Evolutionary conservation across 1,140 invertebrate species (phyloP), one percentile per base, ranked within the genome.

Genomic region (Drosophila nasuta): DNA sequence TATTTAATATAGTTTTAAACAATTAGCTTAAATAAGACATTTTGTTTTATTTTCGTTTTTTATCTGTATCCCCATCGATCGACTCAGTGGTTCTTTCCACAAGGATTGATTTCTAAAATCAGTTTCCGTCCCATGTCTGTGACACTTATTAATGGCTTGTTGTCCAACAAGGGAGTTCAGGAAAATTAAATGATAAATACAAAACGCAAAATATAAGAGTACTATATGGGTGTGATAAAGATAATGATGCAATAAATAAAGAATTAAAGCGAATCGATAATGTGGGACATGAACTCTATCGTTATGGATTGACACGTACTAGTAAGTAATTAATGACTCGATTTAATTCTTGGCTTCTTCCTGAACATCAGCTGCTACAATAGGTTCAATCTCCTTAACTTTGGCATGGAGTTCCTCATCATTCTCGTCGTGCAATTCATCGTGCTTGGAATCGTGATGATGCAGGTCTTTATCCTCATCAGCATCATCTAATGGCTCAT

Each of bases 331-430:
- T 85, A 80, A 63, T 80, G 74, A 77, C 75, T 82, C 63, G 68
- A 51, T 33, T 70, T 81, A 86, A 64, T 91, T 77, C 72, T 76
- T 86, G 62, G 79, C 75, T 51, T 91, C 75, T 30, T 82, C 57
- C 28, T 77, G 76, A 1, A 75, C 58, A 15, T 86, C 85, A 46
- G 48, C 71, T 43, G 81, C 79, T 13, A 90, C 74, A 46, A 90
- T 91, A 2, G 90, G 86, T 11, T 85, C 74, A 30, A 88, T 68
- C 41, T 91, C 73, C 35, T 79, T 75, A 5, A 87, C 80, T 17
- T 73, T 62, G 43, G 75, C 75, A 20, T 69, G 77, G 15, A 63
- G 60, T 60, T 82, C 79, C 51, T 86, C 77, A n/a, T 64, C 65
- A 11, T 62, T 48, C 1, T 48, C 62, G 1, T 87, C 65, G 3